phyloP scores from a whole-genome alignment of 2,113 vertebrate genomes.

The Phylloscopus whistleri region DNA sequence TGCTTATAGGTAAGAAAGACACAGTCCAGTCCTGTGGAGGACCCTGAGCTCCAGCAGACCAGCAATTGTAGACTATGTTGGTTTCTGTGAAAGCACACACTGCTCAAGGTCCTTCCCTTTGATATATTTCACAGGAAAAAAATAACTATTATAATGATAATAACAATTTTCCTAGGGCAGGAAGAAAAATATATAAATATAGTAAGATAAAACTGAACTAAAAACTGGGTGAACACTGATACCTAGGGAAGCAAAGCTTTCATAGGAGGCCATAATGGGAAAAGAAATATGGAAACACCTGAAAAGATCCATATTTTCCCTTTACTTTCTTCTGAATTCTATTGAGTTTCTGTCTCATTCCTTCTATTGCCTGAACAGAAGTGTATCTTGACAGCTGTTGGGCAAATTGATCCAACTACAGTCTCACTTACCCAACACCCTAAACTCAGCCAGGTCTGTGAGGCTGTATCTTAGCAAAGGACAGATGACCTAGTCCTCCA shows the following conservation, averaged over 20 bases:
- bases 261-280: not conserved
- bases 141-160: not conserved
- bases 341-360: not conserved
- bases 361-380: not conserved
- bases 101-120: not conserved
- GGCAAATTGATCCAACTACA: not conserved
- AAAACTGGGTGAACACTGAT: not conserved
- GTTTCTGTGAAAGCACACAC: not conserved
- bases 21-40: not conserved
- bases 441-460: not conserved
- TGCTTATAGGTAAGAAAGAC: no score
- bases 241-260: not conserved
- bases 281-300: not conserved
- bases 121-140: not conserved
- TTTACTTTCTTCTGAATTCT: not conserved
- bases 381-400: not conserved
- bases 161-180: not conserved
- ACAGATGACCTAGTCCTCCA: not conserved
- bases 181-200: not conserved
- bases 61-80: not conserved
- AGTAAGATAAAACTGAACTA: not conserved
- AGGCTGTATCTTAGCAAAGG: not conserved
- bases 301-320: not conserved
- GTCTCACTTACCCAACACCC: fast-evolving
- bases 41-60: not conserved